Evolutionary conservation across 2,113 vertebrate species (phyloP).

Genomic region (Jaculus jaculus): DNA sequence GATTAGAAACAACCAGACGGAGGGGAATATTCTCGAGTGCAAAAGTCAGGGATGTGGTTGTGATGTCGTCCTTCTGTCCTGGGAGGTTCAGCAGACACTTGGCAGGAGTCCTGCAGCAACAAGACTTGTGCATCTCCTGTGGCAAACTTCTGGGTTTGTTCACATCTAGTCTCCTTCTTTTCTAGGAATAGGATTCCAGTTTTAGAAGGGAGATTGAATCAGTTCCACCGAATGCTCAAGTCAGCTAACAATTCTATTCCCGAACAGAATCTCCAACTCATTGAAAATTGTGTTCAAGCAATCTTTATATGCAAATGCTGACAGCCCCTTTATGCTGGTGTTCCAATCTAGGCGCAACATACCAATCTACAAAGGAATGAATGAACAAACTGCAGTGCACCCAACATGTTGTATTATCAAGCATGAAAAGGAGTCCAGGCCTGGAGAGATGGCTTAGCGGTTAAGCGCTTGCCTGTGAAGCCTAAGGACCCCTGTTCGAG

Average conservation of each 20-base stretch:
- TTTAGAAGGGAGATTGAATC: background rate
- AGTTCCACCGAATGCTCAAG: background rate
- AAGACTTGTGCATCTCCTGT: accelerated
- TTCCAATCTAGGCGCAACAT: background rate
- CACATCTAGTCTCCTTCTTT: background rate
- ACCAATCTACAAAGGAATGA: background rate
- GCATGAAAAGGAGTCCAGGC: too few relatives aligned
- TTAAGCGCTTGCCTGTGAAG: too few relatives aligned
- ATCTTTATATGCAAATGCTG: background rate
- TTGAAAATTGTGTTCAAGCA: background rate
- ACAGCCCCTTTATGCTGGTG: too few relatives aligned
- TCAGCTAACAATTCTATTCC: background rate
- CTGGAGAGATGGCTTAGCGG: too few relatives aligned
- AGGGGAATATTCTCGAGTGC: background rate
- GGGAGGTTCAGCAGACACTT: background rate
- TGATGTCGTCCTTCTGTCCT: too few relatives aligned
- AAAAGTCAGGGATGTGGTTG: background rate
- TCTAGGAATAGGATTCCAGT: background rate
- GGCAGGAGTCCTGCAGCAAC: background rate
- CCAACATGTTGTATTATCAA: background rate
- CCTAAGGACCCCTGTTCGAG: too few relatives aligned
- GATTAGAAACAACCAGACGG: background rate
- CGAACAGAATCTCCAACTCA: background rate
- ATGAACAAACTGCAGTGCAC: background rate
- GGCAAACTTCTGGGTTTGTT: too few relatives aligned